Percentiles rank a stretch among this genome's conserved stretches.
Evolutionary conservation across 1,140 invertebrate genomes (phyloP).

Genomic region (Psilanteris sp.): DNA sequence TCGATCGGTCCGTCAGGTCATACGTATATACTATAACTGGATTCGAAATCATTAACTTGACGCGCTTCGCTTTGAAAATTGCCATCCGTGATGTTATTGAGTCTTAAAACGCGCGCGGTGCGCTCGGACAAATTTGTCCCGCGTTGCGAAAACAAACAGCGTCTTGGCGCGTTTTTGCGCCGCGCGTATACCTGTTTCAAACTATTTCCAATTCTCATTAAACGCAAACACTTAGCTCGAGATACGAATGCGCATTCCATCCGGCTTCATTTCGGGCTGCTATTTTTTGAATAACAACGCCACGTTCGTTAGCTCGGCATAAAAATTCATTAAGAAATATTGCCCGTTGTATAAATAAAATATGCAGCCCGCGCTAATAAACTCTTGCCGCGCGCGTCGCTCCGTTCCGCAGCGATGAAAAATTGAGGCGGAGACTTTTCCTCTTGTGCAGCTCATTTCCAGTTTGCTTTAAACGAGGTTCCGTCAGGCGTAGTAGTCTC

Average conservation of each 20-base stretch:
- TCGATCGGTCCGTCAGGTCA: too few relatives aligned
- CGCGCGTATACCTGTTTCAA: not conserved
- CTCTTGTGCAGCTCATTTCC: slow-evolving; percentile 36
- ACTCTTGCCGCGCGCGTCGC: slow-evolving; percentile 6
- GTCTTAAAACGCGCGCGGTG: too few relatives aligned
- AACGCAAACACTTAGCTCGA: slow-evolving; percentile 11
- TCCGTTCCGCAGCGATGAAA: slow-evolving; percentile 18
- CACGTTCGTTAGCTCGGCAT: slow-evolving; percentile 7
- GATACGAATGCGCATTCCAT: slow-evolving; percentile 19
- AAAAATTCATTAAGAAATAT: slow-evolving; percentile 40
- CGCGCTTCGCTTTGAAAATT: too few relatives aligned
- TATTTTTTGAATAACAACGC: slow-evolving; percentile 10
- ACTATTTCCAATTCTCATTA: slow-evolving; percentile 31
- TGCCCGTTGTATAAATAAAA: slow-evolving; percentile 10
- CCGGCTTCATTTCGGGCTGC: not conserved
- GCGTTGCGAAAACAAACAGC: too few relatives aligned
- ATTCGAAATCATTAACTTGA: too few relatives aligned
- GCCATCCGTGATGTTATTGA: too few relatives aligned
- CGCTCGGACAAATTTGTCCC: too few relatives aligned
- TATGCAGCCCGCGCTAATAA: slow-evolving; percentile 10
- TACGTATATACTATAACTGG: too few relatives aligned
- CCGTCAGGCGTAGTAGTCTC: slow-evolving; percentile 1
- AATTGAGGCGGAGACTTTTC: slow-evolving; percentile 41
- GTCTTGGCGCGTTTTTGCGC: too few relatives aligned
- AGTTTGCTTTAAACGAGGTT: slow-evolving; percentile 47